Base-by-base conservation (phyloP, 2,888 invertebrate genomes). In the Drosophila neonasuta region DNA sequence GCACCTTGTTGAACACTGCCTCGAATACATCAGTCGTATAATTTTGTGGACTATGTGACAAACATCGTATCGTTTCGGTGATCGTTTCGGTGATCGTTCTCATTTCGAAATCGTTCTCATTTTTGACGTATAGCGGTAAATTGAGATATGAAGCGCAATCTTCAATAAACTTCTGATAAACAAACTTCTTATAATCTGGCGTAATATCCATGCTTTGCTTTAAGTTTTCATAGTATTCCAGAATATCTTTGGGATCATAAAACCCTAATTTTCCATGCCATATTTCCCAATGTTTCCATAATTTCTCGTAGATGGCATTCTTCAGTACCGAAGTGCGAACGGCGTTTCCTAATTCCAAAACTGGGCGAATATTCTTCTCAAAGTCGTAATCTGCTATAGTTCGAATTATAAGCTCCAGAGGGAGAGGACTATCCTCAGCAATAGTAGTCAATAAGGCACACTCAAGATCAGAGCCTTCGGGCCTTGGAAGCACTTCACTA, bases 1-100 rank as follows among this genome's bases (percentile, higher is more conserved):
- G 52, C 6, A 83, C 78, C 4, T 61, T 46, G 9, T 80, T 75
- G 30, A 73, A 87, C 0, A 80, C 51, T 0, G 59, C 59, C n/a
- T 74, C 73, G 32, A 88, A 49, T 44, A 87, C 76, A n/a, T 88
- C 83, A 2, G 60, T 68, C 15, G 67, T 49, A 11, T 73, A 76
- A 39, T 74, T 79, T 55, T 68, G 50, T 2, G 58, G 71, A 57
- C 68, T 74, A 2, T 73, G 30, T 0, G 69, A 64, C 17, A 86
- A 52, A 20, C 20, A 20, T 20, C 0, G 0, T 20, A 20, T 20
- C 20, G 20, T 20, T 20, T 20, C 17, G 17, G 3, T 20, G 17
- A 20, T 20, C 17, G 17, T 20, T 20, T 20, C 17, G 20, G 20
- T 20, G 20, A 4, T 20, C 20, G 0, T 20, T 20, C 20, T 13